phyloP scores from a whole-genome alignment of 2,888 invertebrate species.

The Actias luna region DNA sequence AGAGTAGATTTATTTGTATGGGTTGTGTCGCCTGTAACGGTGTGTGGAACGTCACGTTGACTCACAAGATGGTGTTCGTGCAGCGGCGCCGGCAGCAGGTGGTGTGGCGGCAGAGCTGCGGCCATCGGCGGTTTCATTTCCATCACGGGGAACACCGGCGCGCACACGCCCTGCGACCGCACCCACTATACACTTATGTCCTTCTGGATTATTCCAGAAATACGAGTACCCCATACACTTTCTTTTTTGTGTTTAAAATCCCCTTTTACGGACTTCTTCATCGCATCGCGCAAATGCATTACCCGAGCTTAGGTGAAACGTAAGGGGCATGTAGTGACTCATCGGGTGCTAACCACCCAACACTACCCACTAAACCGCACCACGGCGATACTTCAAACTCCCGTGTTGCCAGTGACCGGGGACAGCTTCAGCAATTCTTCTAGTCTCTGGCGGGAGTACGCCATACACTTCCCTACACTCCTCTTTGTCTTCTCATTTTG shows the following conservation, averaged over 20 bases:
- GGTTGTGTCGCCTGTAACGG: slow-evolving; percentile 3
- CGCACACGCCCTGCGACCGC: slow-evolving; percentile 71
- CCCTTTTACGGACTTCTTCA: too few relatives aligned
- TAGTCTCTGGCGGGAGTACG: too few relatives aligned
- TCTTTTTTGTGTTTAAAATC: not conserved
- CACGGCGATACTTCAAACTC: too few relatives aligned
- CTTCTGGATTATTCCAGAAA: slow-evolving; percentile 13
- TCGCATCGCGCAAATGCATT: too few relatives aligned
- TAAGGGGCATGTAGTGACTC: too few relatives aligned
- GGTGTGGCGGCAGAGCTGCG: slow-evolving; percentile 77
- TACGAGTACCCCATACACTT: slow-evolving; percentile 7
- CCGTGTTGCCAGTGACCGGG: too few relatives aligned
- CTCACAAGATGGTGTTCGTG: slow-evolving; percentile 85
- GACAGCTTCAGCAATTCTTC: too few relatives aligned
- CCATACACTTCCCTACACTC: too few relatives aligned
- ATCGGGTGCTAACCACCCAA: too few relatives aligned
- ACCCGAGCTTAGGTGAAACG: too few relatives aligned
- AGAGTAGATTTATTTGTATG: not conserved
- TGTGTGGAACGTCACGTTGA: slow-evolving; percentile 35
- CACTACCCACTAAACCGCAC: too few relatives aligned
- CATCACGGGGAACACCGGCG: slow-evolving; percentile 81
- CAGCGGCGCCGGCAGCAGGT: slow-evolving; percentile 83
- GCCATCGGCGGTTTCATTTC: slow-evolving; percentile 77
- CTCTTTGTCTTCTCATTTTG: too few relatives aligned
- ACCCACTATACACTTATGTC: slow-evolving; percentile 28